These are phyloP conservation scores for Nibea albiflora DNA, from an alignment of 2,113 vertebrate genomes.

Conservation along the genomic window DNA sequence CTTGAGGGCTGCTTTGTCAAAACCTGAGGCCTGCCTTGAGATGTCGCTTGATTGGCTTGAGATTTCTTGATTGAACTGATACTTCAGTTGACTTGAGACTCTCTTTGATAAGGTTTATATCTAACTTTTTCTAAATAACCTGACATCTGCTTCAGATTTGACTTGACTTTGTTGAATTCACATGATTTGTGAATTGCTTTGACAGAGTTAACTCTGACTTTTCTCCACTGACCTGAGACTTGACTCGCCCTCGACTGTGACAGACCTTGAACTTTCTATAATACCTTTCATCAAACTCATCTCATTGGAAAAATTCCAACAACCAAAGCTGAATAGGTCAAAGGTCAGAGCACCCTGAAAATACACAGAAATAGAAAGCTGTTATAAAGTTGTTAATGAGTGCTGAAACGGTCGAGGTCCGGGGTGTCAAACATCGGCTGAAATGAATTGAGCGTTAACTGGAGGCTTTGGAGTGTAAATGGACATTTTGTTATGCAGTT, in stretches of 20 bases:
- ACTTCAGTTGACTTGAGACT: background rate
- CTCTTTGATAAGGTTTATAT: too few relatives aligned
- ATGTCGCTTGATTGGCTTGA: background rate
- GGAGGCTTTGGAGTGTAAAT: conserved; percentile 50
- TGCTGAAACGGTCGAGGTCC: background rate
- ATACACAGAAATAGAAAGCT: background rate
- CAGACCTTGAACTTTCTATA: background rate
- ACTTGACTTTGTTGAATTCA: background rate
- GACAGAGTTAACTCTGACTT: background rate
- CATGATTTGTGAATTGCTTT: background rate
- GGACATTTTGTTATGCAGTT: conserved; percentile 59
- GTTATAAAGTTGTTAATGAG: conserved; percentile 23
- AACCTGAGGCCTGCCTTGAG: background rate
- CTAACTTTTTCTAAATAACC: background rate
- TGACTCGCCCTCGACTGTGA: background rate
- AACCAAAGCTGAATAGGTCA: background rate
- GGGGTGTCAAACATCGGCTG: background rate
- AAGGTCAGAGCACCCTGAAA: conserved; percentile 7
- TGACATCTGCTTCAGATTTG: background rate
- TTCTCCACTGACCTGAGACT: background rate
- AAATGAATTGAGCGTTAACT: conserved; percentile 22
- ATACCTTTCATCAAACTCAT: background rate
- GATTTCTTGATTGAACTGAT: background rate
- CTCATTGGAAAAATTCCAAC: background rate
- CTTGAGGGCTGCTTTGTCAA: too few relatives aligned